These are phyloP conservation scores for Anthoptus insignis DNA, from an alignment of 2,888 invertebrate species.

Conservation along the genomic window DNA sequence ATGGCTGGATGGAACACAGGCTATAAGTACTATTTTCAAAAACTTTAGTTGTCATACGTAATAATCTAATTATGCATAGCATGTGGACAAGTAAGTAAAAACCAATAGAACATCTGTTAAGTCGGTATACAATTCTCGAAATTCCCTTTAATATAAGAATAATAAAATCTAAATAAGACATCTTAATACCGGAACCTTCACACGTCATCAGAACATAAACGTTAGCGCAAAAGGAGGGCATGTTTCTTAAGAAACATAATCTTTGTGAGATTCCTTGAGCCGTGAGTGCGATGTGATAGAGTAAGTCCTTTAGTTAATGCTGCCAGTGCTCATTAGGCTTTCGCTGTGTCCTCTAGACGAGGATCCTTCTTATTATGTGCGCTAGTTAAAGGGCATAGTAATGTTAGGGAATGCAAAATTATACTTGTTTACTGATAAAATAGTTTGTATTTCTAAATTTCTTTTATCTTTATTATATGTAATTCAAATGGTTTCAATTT, in stretches of 20 bases:
- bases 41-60: no score
- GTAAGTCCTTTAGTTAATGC: not conserved
- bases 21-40: no score
- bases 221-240: not conserved
- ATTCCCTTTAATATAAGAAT: no score
- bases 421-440: no score
- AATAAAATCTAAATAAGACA: not conserved
- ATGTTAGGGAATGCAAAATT: not conserved
- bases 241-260: not conserved
- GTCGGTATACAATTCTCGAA: no score
- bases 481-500: no score
- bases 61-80: no score
- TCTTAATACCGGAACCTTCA: not conserved
- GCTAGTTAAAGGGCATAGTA: not conserved
- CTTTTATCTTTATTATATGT: no score
- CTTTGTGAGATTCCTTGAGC: slow-evolving; percentile 3
- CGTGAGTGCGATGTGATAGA: slow-evolving; percentile 7
- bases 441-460: no score
- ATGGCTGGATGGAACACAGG: no score
- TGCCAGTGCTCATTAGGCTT: not conserved
- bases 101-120: no score
- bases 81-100: no score
- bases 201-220: not conserved
- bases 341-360: not conserved
- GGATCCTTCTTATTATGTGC: not conserved